phyloP scores from a whole-genome alignment of 2,113 vertebrate genomes.

The Sinocyclocheilus maitianheensis region DNA sequence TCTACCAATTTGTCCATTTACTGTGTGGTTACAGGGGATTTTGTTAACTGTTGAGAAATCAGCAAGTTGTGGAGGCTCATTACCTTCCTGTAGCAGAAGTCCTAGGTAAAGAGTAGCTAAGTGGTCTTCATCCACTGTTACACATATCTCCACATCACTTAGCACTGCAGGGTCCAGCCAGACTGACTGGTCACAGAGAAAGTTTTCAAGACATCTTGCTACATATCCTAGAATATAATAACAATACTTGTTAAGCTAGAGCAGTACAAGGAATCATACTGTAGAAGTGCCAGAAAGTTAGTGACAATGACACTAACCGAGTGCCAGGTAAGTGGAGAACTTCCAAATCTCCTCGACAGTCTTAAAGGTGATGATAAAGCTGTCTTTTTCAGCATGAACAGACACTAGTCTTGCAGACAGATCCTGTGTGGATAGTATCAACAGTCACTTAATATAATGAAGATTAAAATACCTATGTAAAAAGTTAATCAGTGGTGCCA shows the following conservation, averaged over 20 bases:
- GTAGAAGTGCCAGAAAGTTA: neutral
- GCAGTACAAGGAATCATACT: neutral
- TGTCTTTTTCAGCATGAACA: conserved; percentile 84
- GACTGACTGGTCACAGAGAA: conserved; percentile 87
- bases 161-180: conserved; percentile 89
- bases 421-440: conserved; percentile 75
- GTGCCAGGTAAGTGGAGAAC: conserved; percentile 90
- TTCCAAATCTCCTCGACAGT: conserved; percentile 97
- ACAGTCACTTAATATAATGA: neutral
- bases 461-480: neutral
- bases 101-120: conserved; percentile 85
- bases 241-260: neutral
- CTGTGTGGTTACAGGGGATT: neutral
- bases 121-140: conserved; percentile 84
- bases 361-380: conserved; percentile 93
- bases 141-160: conserved; percentile 87
- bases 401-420: conserved; percentile 92
- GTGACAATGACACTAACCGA: conserved; percentile 76
- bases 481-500: conserved; percentile 6
- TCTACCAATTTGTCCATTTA: neutral
- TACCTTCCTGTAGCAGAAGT: conserved; percentile 92
- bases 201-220: conserved; percentile 89
- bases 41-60: too few relatives aligned
- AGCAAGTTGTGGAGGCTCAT: conserved; percentile 41
- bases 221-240: conserved; percentile 80